Base-by-base conservation (phyloP, 2,113 vertebrate genomes). In the Camelus dromedarius region DNA sequence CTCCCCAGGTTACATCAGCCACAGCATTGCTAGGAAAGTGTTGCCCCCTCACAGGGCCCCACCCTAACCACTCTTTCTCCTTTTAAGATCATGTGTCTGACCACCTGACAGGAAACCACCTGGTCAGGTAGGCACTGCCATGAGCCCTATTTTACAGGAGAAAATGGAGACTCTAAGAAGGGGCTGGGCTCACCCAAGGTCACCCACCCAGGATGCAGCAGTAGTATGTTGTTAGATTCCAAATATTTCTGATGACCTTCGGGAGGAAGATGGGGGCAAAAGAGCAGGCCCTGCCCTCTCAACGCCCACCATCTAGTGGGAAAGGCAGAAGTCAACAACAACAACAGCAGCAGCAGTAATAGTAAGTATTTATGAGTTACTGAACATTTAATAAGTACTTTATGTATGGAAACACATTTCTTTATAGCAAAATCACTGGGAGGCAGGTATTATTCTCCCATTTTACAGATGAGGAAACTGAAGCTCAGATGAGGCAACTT, bases 391-490 rank as follows among this genome's bases (percentile, higher is more conserved):
- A 24, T 20, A 38, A 50, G 46, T 9, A 46, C 35, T 86, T 72
- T 69, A 38, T 1, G 11, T 18, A 6, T 4, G 1, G 24, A 38
- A 58, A 26, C 52, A 4, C 38, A 54, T 35, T 69, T 35, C 73
- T 13, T 5, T 2, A 8, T 66, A 16, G 4, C 22, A 50, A 8
- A 70, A 46, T 6, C 60, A 0, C 66, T 9, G 28, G 24, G 30
- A 88, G 28, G 52, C 13, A 2, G 72, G 72, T 24, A 24, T 16
- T 28, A 19, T 46, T 6, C n/a, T 85, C 42, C 94, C 56, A 24
- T 30, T 85, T 75, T 26, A 89, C 62, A 60, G 52, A 64, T 50
- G 50, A 72, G 60, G 54, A 87, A 76, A 83, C 93, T 76, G 95
- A 90, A 75, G 77, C 35, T 70, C n/a, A 32, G n/a, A 30, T 15